These are phyloP conservation scores for Ivindomyrus marchei DNA, from an alignment of 2,113 vertebrate species.

Conservation along the genomic window DNA sequence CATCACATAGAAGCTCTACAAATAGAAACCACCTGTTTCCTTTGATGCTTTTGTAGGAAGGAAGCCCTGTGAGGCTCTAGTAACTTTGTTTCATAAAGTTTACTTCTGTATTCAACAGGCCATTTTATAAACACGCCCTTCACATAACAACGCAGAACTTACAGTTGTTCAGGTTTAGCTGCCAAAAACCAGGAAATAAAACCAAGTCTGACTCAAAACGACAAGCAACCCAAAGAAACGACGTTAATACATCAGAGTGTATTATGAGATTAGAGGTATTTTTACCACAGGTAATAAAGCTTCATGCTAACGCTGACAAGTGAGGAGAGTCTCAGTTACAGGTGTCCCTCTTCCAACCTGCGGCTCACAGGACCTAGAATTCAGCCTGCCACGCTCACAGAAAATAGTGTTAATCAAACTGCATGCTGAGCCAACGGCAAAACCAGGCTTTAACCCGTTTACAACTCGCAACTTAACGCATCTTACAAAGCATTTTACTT, in stretches of 20 bases:
- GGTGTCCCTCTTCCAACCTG: neutral
- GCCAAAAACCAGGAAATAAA: neutral
- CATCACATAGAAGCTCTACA: neutral
- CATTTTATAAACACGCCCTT: neutral
- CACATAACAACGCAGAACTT: neutral
- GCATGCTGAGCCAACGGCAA: neutral
- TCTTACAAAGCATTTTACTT: neutral
- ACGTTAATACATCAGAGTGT: conserved; percentile 47
- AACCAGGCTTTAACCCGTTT: neutral
- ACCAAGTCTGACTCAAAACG: conserved; percentile 37
- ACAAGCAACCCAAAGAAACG: conserved; percentile 35
- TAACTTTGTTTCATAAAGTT: neutral
- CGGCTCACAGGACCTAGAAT: neutral
- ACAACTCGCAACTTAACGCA: neutral
- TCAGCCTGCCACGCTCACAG: no score
- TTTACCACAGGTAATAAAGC: conserved; percentile 58
- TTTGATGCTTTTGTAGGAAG: neutral
- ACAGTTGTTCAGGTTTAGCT: neutral
- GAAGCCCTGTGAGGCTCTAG: neutral
- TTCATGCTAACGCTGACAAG: conserved; percentile 43
- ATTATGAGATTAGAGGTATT: conserved; percentile 65
- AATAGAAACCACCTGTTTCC: conserved; percentile 5
- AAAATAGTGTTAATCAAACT: neutral
- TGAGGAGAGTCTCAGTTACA: neutral
- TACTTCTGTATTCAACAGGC: neutral